These are phyloP conservation scores for Pipistrellus pipistrellus DNA, from an alignment of 2,797 vertebrate species.

Conservation along the genomic window DNA sequence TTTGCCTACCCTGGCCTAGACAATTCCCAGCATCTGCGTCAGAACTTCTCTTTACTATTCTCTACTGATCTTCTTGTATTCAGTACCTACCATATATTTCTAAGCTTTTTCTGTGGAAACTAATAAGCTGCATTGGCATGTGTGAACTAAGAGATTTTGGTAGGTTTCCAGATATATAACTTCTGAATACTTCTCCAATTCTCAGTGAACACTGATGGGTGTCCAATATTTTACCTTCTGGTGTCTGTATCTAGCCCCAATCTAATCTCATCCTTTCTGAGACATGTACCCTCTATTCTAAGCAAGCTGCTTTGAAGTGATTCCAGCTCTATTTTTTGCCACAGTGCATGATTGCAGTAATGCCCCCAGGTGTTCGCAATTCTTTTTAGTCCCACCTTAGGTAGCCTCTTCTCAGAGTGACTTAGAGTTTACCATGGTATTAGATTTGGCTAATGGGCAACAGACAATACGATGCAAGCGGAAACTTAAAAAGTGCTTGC, in stretches of 20 bases:
- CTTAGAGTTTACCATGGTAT: neutral
- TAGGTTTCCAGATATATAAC: neutral
- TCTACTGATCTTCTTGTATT: neutral
- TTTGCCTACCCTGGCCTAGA: too few species aligned
- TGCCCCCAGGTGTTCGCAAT: fast-evolving
- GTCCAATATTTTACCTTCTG: neutral
- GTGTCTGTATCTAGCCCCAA: neutral
- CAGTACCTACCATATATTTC: neutral
- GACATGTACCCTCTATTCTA: neutral
- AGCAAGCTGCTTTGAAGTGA: neutral
- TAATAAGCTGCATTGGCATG: neutral
- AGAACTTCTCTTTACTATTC: neutral
- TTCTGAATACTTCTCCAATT: neutral
- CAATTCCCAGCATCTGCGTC: neutral
- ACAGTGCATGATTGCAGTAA: neutral
- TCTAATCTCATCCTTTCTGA: neutral
- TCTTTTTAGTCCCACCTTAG: neutral
- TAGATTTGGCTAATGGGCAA: neutral
- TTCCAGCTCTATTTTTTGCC: neutral
- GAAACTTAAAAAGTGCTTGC: neutral
- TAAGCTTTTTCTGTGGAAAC: neutral
- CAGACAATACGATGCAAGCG: neutral
- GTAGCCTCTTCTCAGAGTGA: neutral
- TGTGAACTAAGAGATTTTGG: neutral
- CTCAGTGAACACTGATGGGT: neutral